A percentile compares a stretch with the other conserved stretches of the same genome.
These are phyloP conservation scores for Mesitornis unicolor DNA, from an alignment of 2,113 vertebrate species.

Conservation along the genomic window DNA sequence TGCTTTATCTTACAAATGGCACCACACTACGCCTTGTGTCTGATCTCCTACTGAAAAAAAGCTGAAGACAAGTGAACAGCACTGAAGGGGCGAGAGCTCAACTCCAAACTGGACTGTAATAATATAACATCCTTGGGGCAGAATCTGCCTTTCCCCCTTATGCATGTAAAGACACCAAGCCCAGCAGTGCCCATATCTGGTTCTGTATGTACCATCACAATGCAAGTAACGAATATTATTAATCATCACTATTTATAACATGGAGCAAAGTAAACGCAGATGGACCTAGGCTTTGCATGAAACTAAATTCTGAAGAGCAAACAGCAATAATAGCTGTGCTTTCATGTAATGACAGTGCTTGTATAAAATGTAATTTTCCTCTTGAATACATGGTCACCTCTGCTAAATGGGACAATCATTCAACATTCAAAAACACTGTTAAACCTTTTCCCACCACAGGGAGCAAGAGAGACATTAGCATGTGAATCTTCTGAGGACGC, in stretches of 20 bases:
- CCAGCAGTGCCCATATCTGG: neutral
- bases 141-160: neutral
- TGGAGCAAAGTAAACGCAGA: neutral
- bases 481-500: neutral
- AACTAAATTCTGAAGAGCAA: neutral
- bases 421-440: neutral
- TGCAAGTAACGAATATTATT: neutral
- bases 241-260: neutral
- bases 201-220: neutral
- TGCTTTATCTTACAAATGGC: neutral
- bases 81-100: neutral
- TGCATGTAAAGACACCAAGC: neutral
- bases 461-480: neutral
- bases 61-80: neutral
- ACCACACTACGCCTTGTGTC: neutral
- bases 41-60: neutral
- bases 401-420: neutral
- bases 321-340: neutral
- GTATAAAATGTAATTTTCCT: constrained; percentile 1
- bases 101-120: neutral
- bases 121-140: neutral
- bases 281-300: neutral
- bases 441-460: neutral
- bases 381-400: neutral
- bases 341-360: neutral